Conservation (phyloP, 92 coral and sea anemone genomes). For the Heliopora coerulea region DNA sequence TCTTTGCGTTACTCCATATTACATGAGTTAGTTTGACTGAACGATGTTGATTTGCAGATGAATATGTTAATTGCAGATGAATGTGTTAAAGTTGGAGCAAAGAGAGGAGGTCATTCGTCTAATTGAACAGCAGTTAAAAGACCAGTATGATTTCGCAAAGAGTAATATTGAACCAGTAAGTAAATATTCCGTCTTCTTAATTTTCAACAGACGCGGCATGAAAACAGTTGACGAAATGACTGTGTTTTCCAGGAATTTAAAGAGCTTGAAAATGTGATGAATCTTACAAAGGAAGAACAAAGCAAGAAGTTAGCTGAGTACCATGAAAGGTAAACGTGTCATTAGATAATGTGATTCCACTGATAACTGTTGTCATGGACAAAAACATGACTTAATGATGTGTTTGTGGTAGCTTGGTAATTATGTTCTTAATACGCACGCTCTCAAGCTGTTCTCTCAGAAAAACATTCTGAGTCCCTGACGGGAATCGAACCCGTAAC, state of each 20-base stretch:
- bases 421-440: too few relatives aligned
- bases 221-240: neutral
- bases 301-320: conserved; percentile 68
- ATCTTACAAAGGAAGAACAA: conserved; percentile 70
- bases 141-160: conserved; percentile 72
- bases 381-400: too few relatives aligned
- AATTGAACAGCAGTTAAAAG: conserved; percentile 72
- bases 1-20: too few relatives aligned
- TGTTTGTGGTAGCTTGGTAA: too few relatives aligned
- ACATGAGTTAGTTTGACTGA: too few relatives aligned
- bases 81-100: conserved; percentile 70
- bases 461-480: too few relatives aligned
- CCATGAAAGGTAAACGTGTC: conserved; percentile 65
- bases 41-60: neutral
- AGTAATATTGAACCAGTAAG: conserved; percentile 84
- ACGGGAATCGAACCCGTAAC: too few relatives aligned
- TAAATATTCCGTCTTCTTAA: neutral
- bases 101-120: conserved; percentile 68
- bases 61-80: conserved; percentile 57
- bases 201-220: neutral
- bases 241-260: conserved; percentile 67
- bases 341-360: too few relatives aligned
- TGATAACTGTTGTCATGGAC: too few relatives aligned
- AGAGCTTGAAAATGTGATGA: conserved; percentile 72
- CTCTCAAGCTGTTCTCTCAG: too few relatives aligned